These are phyloP conservation scores for Trachemys scripta DNA, from an alignment of 2,113 vertebrate species.

Conservation along the genomic window DNA sequence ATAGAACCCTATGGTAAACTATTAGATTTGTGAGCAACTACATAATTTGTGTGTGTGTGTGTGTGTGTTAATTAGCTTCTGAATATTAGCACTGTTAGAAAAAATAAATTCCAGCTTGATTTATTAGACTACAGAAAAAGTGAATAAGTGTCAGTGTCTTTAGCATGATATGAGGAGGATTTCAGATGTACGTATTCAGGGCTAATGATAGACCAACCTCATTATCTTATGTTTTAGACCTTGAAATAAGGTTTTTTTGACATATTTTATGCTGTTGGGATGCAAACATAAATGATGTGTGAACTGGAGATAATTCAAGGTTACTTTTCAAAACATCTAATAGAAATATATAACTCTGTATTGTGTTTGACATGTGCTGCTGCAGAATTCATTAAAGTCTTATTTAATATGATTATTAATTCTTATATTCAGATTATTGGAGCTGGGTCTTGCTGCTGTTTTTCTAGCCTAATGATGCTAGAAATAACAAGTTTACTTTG, in stretches of 20 bases:
- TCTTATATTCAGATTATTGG: neutral
- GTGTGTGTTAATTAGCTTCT: neutral
- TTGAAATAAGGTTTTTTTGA: neutral
- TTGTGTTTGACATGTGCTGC: neutral
- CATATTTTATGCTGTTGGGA: neutral
- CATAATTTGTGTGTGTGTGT: neutral
- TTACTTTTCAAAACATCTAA: neutral
- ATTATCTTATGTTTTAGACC: neutral
- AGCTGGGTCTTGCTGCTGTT: neutral
- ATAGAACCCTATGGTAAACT: neutral
- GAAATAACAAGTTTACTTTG: neutral
- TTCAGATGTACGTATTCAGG: neutral
- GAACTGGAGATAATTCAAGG: neutral
- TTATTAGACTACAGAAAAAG: neutral
- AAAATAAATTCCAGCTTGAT: neutral
- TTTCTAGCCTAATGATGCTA: neutral
- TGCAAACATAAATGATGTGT: neutral
- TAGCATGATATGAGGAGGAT: neutral
- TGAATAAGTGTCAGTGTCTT: neutral
- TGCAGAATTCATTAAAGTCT: neutral
- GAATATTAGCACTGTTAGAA: neutral
- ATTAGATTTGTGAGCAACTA: neutral
- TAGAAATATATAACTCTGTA: neutral
- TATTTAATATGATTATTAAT: neutral
- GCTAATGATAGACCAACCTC: neutral